Percentiles rank a stretch among this genome's conserved stretches.
Evolutionary conservation across 1,140 invertebrate species (phyloP).

Genomic region (Plodia interpunctella): DNA sequence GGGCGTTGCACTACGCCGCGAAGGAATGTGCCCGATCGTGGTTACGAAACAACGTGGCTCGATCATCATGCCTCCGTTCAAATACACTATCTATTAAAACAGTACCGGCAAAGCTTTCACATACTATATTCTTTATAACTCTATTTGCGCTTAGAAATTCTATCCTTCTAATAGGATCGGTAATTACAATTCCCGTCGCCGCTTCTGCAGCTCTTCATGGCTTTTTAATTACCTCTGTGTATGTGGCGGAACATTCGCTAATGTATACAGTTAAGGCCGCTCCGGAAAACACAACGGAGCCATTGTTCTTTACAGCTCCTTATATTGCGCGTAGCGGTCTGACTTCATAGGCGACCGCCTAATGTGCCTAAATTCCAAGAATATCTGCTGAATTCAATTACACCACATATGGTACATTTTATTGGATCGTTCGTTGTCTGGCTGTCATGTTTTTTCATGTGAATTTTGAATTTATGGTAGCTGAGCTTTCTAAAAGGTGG

Average conservation of each 20-base stretch:
- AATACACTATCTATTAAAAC: conserved; percentile 24
- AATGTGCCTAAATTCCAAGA: conserved; percentile 60
- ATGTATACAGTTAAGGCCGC: conserved; percentile 29
- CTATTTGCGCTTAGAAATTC: conserved; percentile 17
- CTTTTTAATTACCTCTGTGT: conserved; percentile 62
- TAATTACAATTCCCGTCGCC: conserved; percentile 39
- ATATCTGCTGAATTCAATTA: conserved; percentile 58
- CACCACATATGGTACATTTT: conserved; percentile 30
- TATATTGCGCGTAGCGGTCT: conserved; percentile 62
- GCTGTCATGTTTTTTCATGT: not conserved
- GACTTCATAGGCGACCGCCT: conserved; percentile 48
- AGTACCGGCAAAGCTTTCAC: not conserved
- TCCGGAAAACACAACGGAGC: conserved; percentile 53
- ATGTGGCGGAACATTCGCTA: conserved; percentile 60
- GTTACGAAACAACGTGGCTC: conserved; percentile 68
- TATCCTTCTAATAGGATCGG: conserved; percentile 19
- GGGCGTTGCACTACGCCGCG: conserved; percentile 62
- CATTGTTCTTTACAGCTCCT: conserved; percentile 56
- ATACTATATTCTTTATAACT: conserved; percentile 24
- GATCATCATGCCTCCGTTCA: conserved; percentile 45
- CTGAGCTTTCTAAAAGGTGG: too few relatives aligned
- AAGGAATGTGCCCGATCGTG: conserved; percentile 67
- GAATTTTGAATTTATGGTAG: not conserved
- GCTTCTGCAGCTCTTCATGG: conserved; percentile 38
- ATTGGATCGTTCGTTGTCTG: not conserved